Evolutionary conservation across 2,888 invertebrate genomes (phyloP).

Genomic region (Acanthoscelides obtectus): DNA sequence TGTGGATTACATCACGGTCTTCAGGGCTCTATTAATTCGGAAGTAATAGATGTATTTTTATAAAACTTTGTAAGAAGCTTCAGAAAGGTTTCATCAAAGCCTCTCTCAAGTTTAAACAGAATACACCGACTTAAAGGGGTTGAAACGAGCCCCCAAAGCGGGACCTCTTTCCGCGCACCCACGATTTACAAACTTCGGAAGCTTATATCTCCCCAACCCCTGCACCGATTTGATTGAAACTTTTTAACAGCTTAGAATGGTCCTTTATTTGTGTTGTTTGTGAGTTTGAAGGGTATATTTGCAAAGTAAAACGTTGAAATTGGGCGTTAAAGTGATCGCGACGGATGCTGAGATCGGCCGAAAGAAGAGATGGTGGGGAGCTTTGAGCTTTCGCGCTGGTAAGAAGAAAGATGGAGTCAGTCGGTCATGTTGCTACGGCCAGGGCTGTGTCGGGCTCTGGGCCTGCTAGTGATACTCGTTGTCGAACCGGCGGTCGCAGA

Average conservation of each 20-base stretch:
- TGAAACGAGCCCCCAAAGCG: no score
- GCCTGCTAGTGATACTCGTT: conserved; percentile 36
- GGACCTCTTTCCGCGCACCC: no score
- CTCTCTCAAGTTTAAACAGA: no score
- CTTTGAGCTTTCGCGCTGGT: conserved; percentile 31
- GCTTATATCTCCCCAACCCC: background rate
- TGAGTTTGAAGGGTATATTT: background rate
- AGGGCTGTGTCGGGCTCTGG: conserved; percentile 45
- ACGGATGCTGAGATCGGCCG: conserved; percentile 17
- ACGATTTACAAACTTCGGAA: no score
- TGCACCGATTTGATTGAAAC: background rate
- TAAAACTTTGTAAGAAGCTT: no score
- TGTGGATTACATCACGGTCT: no score
- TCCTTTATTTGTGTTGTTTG: background rate
- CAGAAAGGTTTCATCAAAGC: no score
- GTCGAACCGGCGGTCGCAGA: conserved; percentile 32
- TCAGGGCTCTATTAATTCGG: no score
- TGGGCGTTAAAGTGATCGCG: background rate
- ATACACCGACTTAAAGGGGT: no score
- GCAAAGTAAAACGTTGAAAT: background rate
- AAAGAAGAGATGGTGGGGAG: conserved; percentile 35
- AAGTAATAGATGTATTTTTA: no score
- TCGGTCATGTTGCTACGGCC: conserved; percentile 48
- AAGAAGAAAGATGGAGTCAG: conserved; percentile 43
- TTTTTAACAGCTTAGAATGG: background rate